Base-by-base conservation (phyloP, 2,113 vertebrate genomes). In the Otolemur garnettii region DNA sequence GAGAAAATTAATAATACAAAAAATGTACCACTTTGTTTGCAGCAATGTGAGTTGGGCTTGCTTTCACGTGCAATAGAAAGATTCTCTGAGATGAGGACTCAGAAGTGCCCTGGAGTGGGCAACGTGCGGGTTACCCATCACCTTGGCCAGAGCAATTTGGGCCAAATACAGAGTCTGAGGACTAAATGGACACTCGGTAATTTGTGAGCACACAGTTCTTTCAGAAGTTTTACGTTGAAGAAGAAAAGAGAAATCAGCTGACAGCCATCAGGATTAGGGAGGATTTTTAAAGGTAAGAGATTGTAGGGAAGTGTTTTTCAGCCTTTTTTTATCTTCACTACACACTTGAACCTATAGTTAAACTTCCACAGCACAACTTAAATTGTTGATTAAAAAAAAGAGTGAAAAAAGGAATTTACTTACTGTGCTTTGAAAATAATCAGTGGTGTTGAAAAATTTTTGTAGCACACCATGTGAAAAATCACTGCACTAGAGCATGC, bases 101-200 rank as follows among this genome's bases (percentile, higher is more conserved):
- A 14, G 50, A 77, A 75, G 22, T 3, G 19, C 53, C 17, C 0
- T 1, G 0, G 19, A 26, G 9, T 0, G 11, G 42, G 24, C 2
- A 7, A 22, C 6, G 0, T 24, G 35, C 7, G 42, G n/a, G 10
- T 9, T 1, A 2, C 53, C 14, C 2, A 35, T 7, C 13, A 15
- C 50, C 7, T 0, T 33, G 87, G 69, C 15, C 24, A 68, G 35
- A 33, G 87, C 4, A 4, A 7, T 66, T 81, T 53, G 18, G 11
- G 2, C 1, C 3, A 19, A 59, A 22, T 5, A 7, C 17, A 22
- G 62, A 15, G 26, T 71, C 78, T 77, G 59, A 26, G 82, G 11
- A 68, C n/a, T 3, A 50, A 71, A 86, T 5, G 21, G 22, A 80
- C 64, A 59, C 7, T 75, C 10, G 26, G 33, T 28, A 19, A 33